Evolutionary conservation across 2,888 invertebrate species (phyloP), one percentile per base, ranked within the genome.

Genomic region (Calameuta idolon): DNA sequence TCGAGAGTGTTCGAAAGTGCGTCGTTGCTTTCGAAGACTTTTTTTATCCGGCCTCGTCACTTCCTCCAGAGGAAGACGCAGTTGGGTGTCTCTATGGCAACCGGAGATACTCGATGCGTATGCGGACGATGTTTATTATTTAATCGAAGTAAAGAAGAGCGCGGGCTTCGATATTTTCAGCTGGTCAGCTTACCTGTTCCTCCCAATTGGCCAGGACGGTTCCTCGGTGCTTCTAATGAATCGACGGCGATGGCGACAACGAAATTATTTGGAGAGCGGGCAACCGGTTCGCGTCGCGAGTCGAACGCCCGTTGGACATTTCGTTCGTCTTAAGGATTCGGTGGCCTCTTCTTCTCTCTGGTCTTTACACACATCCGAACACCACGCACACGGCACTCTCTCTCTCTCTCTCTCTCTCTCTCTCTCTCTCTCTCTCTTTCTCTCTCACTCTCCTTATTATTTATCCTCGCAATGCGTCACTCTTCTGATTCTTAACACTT

Each of bases 231-330:
- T 55, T 23, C 55, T 55, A 55, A 9, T 55, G 23, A 55, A 55
- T 55, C 55, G 55, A 55, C 23, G 23, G 12, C 15, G 37, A 40
- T 15, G 37, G 55, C 55, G 55, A 55, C 55, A 55, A 55, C 23
- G 75, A 79, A 84, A 85, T 86, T 85, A 85, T 85, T 86, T 85
- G 82, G 84, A 86, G 85, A 86, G 80, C 85, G 82, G 83, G 85
- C 80, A 85, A 86, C 85, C 85, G 85, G 85, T 84, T 86, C 84
- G 85, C 81, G 85, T 86, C 80, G 85, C 85, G 85, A 83, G 80
- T 83, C 71, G 71, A 71, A 71, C 71, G 71, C 31, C 71, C 34
- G 71, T 71, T 31, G 34, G 71, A 34, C 71, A 81, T 83, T 82
- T 80, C 79, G 78, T 82, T 73, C 77, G 76, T n/a, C 71, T 33